Percentiles rank a stretch among this genome's conserved stretches.
Evolutionary conservation across 2,113 vertebrate species (phyloP).

Genomic region (Pelecanus crispus): DNA sequence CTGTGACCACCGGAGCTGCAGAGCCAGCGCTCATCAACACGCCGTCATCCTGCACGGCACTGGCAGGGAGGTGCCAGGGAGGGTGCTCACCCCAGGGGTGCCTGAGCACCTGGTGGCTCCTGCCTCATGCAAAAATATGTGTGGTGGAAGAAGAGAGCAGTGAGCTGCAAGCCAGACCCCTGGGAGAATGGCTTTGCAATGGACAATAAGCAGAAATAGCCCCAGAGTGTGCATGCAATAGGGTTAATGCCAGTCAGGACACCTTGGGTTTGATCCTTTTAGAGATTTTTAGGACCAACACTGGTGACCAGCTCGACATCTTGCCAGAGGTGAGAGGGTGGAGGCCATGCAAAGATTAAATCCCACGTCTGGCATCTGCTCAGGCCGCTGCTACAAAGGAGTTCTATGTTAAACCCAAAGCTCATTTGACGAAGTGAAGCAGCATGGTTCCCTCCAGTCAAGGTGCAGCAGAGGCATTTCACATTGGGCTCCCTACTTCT

Average conservation of each 20-base stretch:
- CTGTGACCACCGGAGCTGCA: not conserved
- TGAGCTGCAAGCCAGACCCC: not conserved
- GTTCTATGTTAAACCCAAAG: not conserved
- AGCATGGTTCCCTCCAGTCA: not conserved
- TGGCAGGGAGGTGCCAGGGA: not conserved
- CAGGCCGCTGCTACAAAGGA: not conserved
- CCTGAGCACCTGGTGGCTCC: rapidly evolving
- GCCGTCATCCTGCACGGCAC: rapidly evolving
- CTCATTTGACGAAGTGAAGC: not conserved
- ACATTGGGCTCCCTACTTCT: not conserved
- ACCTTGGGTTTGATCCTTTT: not conserved
- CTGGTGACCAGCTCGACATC: not conserved
- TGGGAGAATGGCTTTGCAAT: not conserved
- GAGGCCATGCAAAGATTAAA: not conserved
- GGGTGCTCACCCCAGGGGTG: not conserved
- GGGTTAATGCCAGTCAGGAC: not conserved
- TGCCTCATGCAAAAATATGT: not conserved
- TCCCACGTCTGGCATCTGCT: not conserved
- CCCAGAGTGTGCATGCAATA: rapidly evolving
- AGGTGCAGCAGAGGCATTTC: not conserved
- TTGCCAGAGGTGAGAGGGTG: not conserved
- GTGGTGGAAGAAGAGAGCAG: not conserved
- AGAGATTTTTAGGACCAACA: not conserved
- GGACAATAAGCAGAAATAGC: not conserved
- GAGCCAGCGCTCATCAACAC: not conserved